Evolutionary conservation across 2,113 vertebrate species (phyloP).

Genomic region (Fregata magnificens): DNA sequence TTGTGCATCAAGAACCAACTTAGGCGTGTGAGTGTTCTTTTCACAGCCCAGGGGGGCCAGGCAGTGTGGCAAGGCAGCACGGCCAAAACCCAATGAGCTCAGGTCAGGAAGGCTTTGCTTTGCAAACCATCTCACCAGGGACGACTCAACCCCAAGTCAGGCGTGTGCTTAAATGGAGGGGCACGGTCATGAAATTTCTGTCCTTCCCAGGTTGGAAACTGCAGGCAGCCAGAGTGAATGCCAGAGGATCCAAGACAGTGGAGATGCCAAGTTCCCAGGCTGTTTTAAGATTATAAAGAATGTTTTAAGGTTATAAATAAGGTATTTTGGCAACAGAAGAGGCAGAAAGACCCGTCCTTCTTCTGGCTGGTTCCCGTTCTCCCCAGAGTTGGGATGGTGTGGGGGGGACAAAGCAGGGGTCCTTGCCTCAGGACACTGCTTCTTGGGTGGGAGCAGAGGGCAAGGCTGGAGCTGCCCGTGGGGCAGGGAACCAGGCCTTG

Average conservation of each 20-base stretch:
- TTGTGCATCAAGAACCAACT: not conserved
- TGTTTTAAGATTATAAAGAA: not conserved
- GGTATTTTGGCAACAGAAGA: not conserved
- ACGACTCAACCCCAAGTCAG: not conserved
- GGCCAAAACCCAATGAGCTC: not conserved
- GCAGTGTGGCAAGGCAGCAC: not conserved
- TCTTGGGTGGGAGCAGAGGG: not conserved
- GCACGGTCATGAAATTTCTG: not conserved
- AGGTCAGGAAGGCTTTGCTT: not conserved
- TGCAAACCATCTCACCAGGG: not conserved
- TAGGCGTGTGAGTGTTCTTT: not conserved
- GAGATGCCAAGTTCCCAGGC: not conserved
- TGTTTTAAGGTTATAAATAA: not conserved
- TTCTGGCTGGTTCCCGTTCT: not conserved
- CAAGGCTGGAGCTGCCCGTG: accelerated
- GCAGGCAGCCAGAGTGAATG: not conserved
- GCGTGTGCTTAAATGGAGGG: not conserved
- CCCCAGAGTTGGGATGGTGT: accelerated
- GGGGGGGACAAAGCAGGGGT: not conserved
- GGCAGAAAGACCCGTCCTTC: not conserved
- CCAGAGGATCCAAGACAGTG: not conserved
- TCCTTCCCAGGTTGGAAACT: not conserved
- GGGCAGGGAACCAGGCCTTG: not conserved
- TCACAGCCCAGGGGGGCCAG: not conserved
- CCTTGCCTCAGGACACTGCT: not conserved